Evolutionary conservation across 2,888 invertebrate species (phyloP).

Genomic region (Macrosiphum euphorbiae): DNA sequence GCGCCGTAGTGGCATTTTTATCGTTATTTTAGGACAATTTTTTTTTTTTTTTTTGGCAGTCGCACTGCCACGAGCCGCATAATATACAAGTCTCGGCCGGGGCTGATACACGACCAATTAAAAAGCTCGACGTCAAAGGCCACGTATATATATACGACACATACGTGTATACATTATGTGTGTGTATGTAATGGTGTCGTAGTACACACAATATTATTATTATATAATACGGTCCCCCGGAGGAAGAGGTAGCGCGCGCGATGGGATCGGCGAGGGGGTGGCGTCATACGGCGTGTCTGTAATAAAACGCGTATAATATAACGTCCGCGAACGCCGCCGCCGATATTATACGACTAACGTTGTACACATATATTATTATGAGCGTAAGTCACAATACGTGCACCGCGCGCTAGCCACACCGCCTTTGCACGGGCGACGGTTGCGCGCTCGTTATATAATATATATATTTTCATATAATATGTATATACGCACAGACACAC

Average conservation of each 20-base stretch:
- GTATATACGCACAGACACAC: neutral
- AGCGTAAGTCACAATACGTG: conserved; percentile 5
- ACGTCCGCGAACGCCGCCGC: neutral
- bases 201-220: neutral
- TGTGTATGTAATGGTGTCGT: neutral
- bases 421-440: neutral
- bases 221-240: neutral
- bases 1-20: neutral
- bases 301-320: conserved; percentile 24
- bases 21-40: neutral
- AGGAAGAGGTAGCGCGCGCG: neutral
- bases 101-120: neutral
- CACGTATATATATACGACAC: neutral
- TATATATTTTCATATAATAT: neutral
- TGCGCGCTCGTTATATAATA: neutral
- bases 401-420: conserved; percentile 21
- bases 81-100: neutral
- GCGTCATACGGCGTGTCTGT: conserved; percentile 26
- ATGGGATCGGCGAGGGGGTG: neutral
- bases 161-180: neutral
- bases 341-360: neutral
- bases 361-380: neutral
- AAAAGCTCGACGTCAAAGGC: neutral
- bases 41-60: neutral
- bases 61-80: neutral